Evolutionary conservation across 2,797 vertebrate genomes (phyloP).

Genomic region (Falco novaeseelandiae): DNA sequence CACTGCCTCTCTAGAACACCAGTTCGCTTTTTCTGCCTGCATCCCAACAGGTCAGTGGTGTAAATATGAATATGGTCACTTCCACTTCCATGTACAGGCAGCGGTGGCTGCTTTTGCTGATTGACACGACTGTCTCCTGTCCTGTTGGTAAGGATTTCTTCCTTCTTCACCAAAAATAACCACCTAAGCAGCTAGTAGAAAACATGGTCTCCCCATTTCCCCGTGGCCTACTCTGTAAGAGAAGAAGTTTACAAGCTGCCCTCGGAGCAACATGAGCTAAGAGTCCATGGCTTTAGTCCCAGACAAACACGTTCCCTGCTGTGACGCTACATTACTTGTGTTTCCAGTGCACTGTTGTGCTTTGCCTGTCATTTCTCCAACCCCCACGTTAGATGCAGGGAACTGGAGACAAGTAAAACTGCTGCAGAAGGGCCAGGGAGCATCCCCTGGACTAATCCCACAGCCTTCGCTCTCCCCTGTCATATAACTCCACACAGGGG

Average conservation of each 20-base stretch:
- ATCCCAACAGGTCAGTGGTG: conserved; percentile 51
- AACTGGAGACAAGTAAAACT: neutral
- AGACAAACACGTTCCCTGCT: neutral
- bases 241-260: neutral
- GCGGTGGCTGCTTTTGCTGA: conserved; percentile 79
- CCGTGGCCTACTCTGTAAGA: neutral
- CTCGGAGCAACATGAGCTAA: neutral
- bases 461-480: neutral
- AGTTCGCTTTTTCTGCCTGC: neutral
- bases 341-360: neutral
- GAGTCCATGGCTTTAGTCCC: neutral
- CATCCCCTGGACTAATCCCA: neutral
- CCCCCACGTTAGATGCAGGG: neutral
- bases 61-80: conserved; percentile 62
- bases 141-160: conserved; percentile 69
- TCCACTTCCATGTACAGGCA: conserved; percentile 78
- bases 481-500: accelerated
- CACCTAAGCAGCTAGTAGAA: neutral
- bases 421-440: neutral
- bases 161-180: neutral
- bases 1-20: neutral
- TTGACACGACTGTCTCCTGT: conserved; percentile 79
- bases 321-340: neutral
- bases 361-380: neutral
- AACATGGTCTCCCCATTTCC: neutral